These are phyloP conservation scores for Anas capensis DNA, from an alignment of 2,797 vertebrate genomes.

Conservation along the genomic window DNA sequence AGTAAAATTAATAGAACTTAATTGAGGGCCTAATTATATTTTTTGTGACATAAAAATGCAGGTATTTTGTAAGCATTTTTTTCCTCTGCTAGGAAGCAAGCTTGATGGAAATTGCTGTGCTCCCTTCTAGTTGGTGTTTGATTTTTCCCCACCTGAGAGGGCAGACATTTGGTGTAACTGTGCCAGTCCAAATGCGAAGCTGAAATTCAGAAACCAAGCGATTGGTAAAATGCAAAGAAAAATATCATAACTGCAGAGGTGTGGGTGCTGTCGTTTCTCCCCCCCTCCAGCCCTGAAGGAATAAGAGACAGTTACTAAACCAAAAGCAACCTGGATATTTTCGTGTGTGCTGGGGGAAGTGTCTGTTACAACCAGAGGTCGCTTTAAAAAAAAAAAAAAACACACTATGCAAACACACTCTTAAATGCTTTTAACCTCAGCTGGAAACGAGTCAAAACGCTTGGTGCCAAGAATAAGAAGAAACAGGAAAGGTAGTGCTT, in stretches of 20 bases:
- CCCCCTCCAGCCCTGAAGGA: not conserved
- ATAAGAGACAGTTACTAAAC: not conserved
- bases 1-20: conserved; percentile 28
- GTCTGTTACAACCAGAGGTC: not conserved
- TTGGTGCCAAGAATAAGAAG: conserved; percentile 60
- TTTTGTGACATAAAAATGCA: not conserved
- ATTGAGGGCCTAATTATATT: conserved; percentile 20
- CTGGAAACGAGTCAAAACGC: conserved; percentile 21
- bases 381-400: not conserved
- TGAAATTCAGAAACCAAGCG: not conserved
- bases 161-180: not conserved
- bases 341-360: not conserved
- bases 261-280: not conserved
- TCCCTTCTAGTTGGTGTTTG: accelerated
- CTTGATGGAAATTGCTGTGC: not conserved
- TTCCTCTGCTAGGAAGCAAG: not conserved
- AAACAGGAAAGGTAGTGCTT: conserved; percentile 54
- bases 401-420: conserved; percentile 1
- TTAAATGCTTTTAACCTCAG: conserved; percentile 47
- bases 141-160: accelerated
- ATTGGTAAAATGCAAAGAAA: not conserved
- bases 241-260: not conserved
- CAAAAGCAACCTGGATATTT: not conserved
- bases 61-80: conserved; percentile 12
- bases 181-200: not conserved